Conservation (phyloP, 2,113 vertebrate genomes). For the Eurystomus gularis region DNA sequence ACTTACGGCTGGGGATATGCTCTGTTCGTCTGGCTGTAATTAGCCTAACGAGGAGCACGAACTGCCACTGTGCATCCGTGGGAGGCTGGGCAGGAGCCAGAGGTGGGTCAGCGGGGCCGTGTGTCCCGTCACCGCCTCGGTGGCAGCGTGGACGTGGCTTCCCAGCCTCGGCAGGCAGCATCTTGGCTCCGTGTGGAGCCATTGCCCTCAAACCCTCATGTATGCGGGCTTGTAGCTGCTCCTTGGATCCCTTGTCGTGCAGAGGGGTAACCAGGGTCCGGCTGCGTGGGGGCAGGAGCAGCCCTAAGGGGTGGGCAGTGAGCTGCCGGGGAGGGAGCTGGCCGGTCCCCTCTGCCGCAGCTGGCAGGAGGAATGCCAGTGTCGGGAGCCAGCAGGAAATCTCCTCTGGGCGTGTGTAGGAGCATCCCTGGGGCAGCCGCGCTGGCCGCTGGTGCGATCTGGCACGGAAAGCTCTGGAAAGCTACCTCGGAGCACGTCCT, state of each 20-base stretch:
- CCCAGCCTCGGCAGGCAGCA: not conserved
- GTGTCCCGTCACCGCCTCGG: not conserved
- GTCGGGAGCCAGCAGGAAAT: not conserved
- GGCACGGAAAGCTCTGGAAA: not conserved
- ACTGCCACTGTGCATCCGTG: not conserved
- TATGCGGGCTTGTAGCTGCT: rapidly evolving
- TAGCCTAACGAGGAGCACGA: slow-evolving; percentile 19
- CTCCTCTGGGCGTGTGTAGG: not conserved
- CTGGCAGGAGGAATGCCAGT: not conserved
- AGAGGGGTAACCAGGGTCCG: not conserved
- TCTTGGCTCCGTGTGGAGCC: not conserved
- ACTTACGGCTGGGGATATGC: slow-evolving; percentile 64
- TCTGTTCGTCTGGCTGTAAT: not conserved
- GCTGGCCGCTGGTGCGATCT: not conserved
- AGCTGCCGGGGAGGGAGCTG: not conserved
- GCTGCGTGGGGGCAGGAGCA: rapidly evolving
- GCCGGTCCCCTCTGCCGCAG: not conserved
- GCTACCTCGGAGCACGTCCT: not conserved
- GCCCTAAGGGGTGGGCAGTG: rapidly evolving
- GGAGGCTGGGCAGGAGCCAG: not conserved
- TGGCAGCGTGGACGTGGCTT: not conserved
- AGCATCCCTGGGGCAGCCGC: not conserved
- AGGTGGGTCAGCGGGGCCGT: not conserved
- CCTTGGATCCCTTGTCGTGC: not conserved
- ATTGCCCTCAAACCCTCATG: not conserved